Base-by-base conservation (phyloP, 2,797 vertebrate genomes). In the Acrocephalus scirpaceus region DNA sequence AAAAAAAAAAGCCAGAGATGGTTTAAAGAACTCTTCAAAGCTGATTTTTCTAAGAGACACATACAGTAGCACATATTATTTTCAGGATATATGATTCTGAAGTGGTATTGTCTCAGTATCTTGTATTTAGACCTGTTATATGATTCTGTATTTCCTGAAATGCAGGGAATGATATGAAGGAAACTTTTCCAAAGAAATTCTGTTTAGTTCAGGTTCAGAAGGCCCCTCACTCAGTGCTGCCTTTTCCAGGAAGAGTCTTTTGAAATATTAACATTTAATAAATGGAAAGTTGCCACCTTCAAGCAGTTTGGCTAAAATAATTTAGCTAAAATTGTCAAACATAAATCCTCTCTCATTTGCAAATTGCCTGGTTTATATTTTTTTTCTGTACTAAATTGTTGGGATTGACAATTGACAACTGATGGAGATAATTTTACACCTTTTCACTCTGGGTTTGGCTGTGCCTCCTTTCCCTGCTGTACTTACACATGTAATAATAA, bases 41-140 rank as follows among this genome's bases (percentile, higher is more conserved):
- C 73, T 92, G 27, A 65, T 93, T 88, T 95, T 85, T 93, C 54
- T 80, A 54, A 84, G 76, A 91, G 82, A 90, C 85, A 73, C 73
- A 16, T 92, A 79, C 54, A 90, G 30, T 56, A 87, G 80, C 83
- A 95, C 80, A 34, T 95, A 66, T 15, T 93, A 86, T 93, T 95
- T 94, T 94, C 64, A 82, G 73, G 90, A 92, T 86, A 22, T 30
- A 70, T 86, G 79, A 26, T 90, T 74, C 70, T 72, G 34, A 81
- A 84, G 45, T 73, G 83, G 36, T 92, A 23, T 84, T 51, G 32
- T 90, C 77, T 94, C 80, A 50, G 26, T 75, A 71, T 38, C 34
- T 72, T 34, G 34, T 78, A 30, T 90, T 87, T 80, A 78, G 56
- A 48, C 66, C 14, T 81, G 30, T 36, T 21, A 2, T 64, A 17